Evolutionary conservation across 2,797 vertebrate species (phyloP).

Genomic region (Sandelia bainsii): DNA sequence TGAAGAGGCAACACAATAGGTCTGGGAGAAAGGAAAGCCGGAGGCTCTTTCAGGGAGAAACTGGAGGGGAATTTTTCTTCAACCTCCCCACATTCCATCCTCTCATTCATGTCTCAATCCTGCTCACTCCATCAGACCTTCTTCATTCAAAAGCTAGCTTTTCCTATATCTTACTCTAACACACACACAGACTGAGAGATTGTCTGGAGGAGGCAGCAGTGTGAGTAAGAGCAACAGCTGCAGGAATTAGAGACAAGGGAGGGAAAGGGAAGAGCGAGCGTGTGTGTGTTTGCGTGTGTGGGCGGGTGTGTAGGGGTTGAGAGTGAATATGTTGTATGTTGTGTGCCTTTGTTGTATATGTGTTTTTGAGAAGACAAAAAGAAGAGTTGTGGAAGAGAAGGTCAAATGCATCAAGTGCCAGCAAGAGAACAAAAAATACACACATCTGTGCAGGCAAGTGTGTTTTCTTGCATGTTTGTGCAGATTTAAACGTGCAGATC

Average conservation of each 20-base stretch:
- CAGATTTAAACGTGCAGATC: slow-evolving; percentile 8
- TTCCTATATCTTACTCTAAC: slow-evolving; percentile 24
- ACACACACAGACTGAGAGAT: slow-evolving; percentile 48
- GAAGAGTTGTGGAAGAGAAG: slow-evolving; percentile 25
- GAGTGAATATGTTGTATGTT: slow-evolving; percentile 28
- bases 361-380: slow-evolving; percentile 18
- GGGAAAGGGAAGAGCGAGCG: slow-evolving; percentile 53
- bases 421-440: slow-evolving; percentile 20
- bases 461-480: slow-evolving; percentile 9
- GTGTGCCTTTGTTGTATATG: slow-evolving; percentile 12
- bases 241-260: slow-evolving; percentile 71
- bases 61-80: slow-evolving; percentile 51
- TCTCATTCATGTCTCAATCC: slow-evolving; percentile 57
- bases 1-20: slow-evolving; percentile 76
- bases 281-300: slow-evolving; percentile 32
- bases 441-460: not conserved
- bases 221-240: slow-evolving; percentile 81
- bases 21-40: slow-evolving; percentile 66
- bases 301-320: slow-evolving; percentile 21
- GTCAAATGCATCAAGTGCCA: slow-evolving; percentile 23
- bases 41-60: slow-evolving; percentile 59
- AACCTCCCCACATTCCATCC: slow-evolving; percentile 48
- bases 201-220: slow-evolving; percentile 64
- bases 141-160: slow-evolving; percentile 38
- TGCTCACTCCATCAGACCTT: slow-evolving; percentile 20